Base-by-base conservation (phyloP, 2,888 invertebrate genomes). In the Amblyteles armatorius region DNA sequence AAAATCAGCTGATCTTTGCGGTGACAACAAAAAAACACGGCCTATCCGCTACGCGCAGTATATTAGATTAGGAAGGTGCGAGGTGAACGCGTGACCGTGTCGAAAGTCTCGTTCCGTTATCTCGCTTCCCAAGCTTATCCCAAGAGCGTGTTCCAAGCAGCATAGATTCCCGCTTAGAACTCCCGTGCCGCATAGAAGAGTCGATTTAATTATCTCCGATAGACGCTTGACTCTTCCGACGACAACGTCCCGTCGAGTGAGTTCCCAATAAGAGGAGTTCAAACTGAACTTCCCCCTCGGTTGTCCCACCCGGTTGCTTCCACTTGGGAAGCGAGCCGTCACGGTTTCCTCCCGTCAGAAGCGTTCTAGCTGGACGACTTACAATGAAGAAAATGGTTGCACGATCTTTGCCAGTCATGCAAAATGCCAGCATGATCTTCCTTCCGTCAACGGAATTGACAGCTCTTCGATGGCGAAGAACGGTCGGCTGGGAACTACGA, bases 101-200 rank as follows among this genome's bases (percentile, higher is more conserved):
- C 79, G 13, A 73, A 73, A n/a, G 44, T 33, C 40, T 67, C 16
- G 65, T 36, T 33, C 65, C 72, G 52, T 79, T 79, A 74, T 73
- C 57, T 57, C 33, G 26, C 22, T 60, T 44, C 44, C n/a, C 16
- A 16, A 29, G 16, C 40, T 48, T 48, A 40, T 40, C 40, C 40
- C 40, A 9, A 40, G 40, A 52, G 71, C 29, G 33, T 6, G 52
- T 52, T 52, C n/a, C 29, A 52, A 16, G 63, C 33, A 48, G 4
- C 44, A 48, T 48, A 48, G 44, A 48, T 33, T 33, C 63, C 29
- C 63, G 29, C 29, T 33, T 33, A 63, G 29, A 29, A 63, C 16
- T 33, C 16, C 5, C 13, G 63, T 63, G 2, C 16, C 29, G 63
- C 29, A 33, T 29, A 63, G 33, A 63, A 63, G 29, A 63, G 16